A percentile compares a stretch with the other conserved stretches of the same genome.
Evolutionary conservation across 2,797 vertebrate genomes (phyloP).

Genomic region (Hylomyscus alleni): DNA sequence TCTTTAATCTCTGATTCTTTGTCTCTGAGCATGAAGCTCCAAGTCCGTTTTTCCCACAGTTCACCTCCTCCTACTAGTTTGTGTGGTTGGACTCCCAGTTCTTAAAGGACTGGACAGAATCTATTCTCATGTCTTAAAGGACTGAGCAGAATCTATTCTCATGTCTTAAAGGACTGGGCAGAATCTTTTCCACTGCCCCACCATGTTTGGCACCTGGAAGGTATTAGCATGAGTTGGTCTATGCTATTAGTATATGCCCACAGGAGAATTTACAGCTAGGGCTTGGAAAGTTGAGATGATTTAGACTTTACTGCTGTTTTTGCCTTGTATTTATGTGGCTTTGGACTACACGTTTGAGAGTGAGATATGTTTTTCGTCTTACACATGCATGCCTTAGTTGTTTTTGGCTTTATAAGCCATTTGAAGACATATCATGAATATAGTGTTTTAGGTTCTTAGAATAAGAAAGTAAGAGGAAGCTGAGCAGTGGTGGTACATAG

Average conservation of each 20-base stretch:
- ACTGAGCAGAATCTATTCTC: conserved; percentile 36
- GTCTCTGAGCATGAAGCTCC: not conserved
- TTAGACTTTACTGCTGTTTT: conserved; percentile 1
- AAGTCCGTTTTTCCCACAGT: not conserved
- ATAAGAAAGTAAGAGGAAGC: conserved; percentile 40
- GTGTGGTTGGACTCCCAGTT: not conserved
- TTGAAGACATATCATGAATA: conserved; percentile 49
- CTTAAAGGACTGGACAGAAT: not conserved
- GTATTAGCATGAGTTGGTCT: not conserved
- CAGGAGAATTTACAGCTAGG: conserved; percentile 2
- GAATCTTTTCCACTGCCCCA: not conserved
- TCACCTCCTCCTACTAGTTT: not conserved
- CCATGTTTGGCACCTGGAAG: not conserved
- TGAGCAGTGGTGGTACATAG: too few relatives aligned
- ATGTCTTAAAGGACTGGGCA: too few relatives aligned
- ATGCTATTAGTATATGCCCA: not conserved
- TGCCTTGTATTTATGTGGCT: conserved; percentile 33
- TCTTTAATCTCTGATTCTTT: conserved; percentile 49
- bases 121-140: not conserved
- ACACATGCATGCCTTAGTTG: not conserved
- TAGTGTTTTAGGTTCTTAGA: conserved; percentile 35
- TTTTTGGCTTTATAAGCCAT: conserved; percentile 40
- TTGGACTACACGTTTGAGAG: conserved; percentile 41
- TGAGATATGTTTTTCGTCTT: conserved; percentile 8
- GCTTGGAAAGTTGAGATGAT: conserved; percentile 2